Conservation (phyloP, 2,113 vertebrate species). For the Ivindomyrus marchei region DNA sequence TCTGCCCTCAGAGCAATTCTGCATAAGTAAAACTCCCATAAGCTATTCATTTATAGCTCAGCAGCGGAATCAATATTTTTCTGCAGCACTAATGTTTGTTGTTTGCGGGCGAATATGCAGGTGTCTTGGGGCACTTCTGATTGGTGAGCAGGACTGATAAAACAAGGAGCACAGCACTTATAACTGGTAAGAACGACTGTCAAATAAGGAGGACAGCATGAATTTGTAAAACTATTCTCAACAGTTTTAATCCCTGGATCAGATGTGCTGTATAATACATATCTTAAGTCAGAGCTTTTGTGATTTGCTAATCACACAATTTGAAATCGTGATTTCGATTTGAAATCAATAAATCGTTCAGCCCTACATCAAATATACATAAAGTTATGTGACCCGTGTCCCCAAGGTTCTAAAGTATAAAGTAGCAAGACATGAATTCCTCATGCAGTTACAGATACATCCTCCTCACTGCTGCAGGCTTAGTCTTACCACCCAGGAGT, state of each 20-base stretch:
- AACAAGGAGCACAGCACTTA: no score
- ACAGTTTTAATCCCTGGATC: background rate
- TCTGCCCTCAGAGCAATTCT: no score
- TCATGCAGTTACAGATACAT: background rate
- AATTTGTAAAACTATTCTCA: background rate
- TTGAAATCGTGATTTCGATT: no score
- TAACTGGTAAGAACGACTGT: no score
- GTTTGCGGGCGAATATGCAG: no score
- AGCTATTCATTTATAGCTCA: no score
- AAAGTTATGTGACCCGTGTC: background rate
- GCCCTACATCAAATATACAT: background rate
- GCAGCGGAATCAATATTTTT: no score
- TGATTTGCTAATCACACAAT: background rate
- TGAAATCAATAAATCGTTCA: background rate
- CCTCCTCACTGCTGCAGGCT: background rate
- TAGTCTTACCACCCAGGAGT: constrained; percentile 56
- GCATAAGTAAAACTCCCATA: no score
- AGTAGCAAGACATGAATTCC: background rate
- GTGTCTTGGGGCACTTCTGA: no score
- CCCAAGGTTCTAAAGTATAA: background rate
- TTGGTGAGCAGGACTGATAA: no score
- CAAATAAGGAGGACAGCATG: background rate
- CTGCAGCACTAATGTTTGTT: no score
- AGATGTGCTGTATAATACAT: background rate
- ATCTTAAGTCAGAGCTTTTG: background rate